Base-by-base conservation (phyloP, 2,888 invertebrate species). In the Luffia ferchaultella region DNA sequence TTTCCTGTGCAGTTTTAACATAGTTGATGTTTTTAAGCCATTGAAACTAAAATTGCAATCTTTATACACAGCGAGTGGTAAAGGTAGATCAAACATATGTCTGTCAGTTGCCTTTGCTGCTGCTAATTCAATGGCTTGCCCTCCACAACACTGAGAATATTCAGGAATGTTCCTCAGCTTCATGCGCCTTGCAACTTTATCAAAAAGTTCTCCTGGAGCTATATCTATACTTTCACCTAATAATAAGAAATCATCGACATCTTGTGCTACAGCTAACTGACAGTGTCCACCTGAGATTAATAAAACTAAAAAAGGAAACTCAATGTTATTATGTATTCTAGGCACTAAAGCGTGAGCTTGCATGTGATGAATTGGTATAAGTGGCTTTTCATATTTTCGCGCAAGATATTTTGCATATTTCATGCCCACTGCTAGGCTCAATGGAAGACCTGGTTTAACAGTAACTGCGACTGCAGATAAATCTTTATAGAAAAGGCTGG, bases 331-430 rank as follows among this genome's bases (percentile, higher is more conserved):
- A 42, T 80, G 77, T 90, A 97, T 91, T 69, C 97, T 88, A 5
- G 89, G 91, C 30, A 93, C 94, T 50, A 99, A 79, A 12, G 98
- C 97, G 85, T 99, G 99, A 1, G 99, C 99, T 83, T 98, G 92
- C 99, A 99, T 99, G 62, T 99, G 99, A 78, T 99, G 98, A 56
- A 99, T 93, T 0, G 98, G 97, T 67, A 99, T 95, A 50, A 98
- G 86, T 0, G 97, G 97, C 70, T 92, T 94, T 0, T 86, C 82
- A 57, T 87, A 83, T 47, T 80, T 71, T 49, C 85, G 78, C 2
- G 92, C 90, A 50, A 97, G 74, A 65, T 92, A 84, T 67, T 94
- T 93, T 1, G 93, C 95, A 86, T 94, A 94, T 57, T 90, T 89
- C 65, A 91, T 78, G 2, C 97, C 98, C 47, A 97, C 89, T 50